A percentile compares a stretch with the other conserved stretches of the same genome.
These are phyloP conservation scores for Tolmerus cingulatus DNA, from an alignment of 2,888 invertebrate species.

Conservation along the genomic window DNA sequence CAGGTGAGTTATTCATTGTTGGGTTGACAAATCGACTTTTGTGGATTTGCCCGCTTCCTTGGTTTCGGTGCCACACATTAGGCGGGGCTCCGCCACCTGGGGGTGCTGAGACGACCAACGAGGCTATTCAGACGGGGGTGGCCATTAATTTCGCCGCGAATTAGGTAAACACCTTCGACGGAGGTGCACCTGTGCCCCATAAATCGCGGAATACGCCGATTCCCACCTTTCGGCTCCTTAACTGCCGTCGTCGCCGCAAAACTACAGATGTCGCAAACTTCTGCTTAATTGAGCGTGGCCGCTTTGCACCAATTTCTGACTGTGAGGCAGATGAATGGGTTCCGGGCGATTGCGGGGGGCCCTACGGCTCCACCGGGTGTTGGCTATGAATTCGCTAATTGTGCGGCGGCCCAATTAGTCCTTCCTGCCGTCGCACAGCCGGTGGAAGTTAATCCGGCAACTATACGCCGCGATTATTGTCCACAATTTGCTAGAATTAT, in stretches of 20 bases:
- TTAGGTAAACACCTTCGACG: conserved; percentile 10
- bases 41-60: conserved; percentile 6
- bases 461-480: not conserved
- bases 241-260: not conserved
- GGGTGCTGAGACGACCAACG: not conserved
- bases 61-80: not conserved
- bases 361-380: not conserved
- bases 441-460: not conserved
- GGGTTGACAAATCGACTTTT: conserved; percentile 32
- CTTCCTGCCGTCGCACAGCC: not conserved
- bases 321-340: not conserved
- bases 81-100: not conserved
- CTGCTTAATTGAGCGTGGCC: conserved; percentile 8
- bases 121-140: not conserved
- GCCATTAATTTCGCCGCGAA: conserved; percentile 4
- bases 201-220: not conserved
- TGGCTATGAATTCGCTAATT: not conserved
- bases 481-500: not conserved
- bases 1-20: conserved; percentile 21
- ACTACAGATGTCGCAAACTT: conserved; percentile 4
- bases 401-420: not conserved
- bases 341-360: not conserved
- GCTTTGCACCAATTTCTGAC: not conserved
- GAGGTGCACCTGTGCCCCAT: not conserved
- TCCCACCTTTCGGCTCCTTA: not conserved